Evolutionary conservation across 2,888 invertebrate species (phyloP).

Genomic region (Dolomedes plantarius): DNA sequence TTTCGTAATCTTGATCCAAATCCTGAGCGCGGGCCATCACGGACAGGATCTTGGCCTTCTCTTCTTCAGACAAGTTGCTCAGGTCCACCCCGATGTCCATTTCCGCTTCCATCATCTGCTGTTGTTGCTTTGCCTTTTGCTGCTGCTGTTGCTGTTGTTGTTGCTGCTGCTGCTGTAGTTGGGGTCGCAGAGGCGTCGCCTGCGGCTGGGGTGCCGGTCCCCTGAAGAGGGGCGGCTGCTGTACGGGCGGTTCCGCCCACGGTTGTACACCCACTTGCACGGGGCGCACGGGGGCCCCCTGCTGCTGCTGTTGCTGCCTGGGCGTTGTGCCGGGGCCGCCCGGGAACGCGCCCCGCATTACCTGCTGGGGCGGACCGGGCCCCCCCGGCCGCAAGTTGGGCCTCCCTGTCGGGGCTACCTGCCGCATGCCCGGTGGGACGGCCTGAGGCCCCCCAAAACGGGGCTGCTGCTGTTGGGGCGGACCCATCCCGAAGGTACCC

Average conservation of each 20-base stretch:
- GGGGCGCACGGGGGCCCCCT: slow-evolving; percentile 17
- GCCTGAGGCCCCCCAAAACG: background rate
- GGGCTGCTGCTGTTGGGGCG: slow-evolving; percentile 19
- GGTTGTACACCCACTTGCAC: slow-evolving; percentile 67
- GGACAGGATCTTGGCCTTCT: slow-evolving; percentile 81
- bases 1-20: slow-evolving; percentile 75
- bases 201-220: slow-evolving; percentile 39
- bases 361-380: slow-evolving; percentile 29
- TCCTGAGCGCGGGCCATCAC: slow-evolving; percentile 82
- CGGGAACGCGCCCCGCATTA: slow-evolving; percentile 13
- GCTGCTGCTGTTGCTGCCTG: slow-evolving; percentile 14
- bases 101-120: background rate
- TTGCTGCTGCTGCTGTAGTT: slow-evolving; percentile 31
- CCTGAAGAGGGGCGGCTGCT: slow-evolving; percentile 42
- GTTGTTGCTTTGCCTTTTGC: slow-evolving; percentile 24
- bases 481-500: slow-evolving; percentile 28
- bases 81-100: slow-evolving; percentile 78
- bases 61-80: slow-evolving; percentile 81
- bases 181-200: slow-evolving; percentile 21
- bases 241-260: slow-evolving; percentile 68
- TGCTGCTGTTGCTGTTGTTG: slow-evolving; percentile 51
- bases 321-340: slow-evolving; percentile 13
- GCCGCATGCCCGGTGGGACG: slow-evolving; percentile 12
- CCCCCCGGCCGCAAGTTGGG: slow-evolving; percentile 23
- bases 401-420: slow-evolving; percentile 27